Base-by-base conservation (phyloP, 2,888 invertebrate genomes). In the Microctonus hyperodae region DNA sequence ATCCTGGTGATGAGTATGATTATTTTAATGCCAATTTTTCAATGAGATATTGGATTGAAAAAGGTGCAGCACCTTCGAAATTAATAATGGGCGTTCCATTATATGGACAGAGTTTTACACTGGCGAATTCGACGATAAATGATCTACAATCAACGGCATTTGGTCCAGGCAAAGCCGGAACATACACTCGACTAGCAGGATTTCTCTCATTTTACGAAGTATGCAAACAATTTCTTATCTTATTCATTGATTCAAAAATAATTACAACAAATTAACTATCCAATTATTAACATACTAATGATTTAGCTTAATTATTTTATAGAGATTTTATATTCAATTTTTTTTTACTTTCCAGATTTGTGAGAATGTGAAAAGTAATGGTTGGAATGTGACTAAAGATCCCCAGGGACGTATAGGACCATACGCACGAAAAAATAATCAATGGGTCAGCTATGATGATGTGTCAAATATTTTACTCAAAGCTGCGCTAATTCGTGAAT, bases 381-480 rank as follows among this genome's bases (percentile, higher is more conserved):
- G 90, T 9, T 94, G 93, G 92, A 89, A 88, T 10, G 90, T 94
- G 0, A 90, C 93, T 0, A 88, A 92, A 78, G 94, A 95, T 80
- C 88, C 90, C 6, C 83, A 89, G 63, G 87, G 89, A 31, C 87
- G 93, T 31, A 92, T 95, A 88, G 95, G 95, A 11, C 95, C 95
- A 0, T 94, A 91, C 75, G 93, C 95, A 0, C 91, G 90, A 77
- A 91, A 91, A 76, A 94, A 90, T 61, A 90, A 92, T 78, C 95
- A 96, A 81, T 96, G 95, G 95, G 94, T 95, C 31, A 92, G 93
- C 0, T 96, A 88, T 76, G 95, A 96, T 79, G 95, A 95, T 78
- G 86, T 80, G 1, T 79, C 81, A 1, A 68, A 74, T 33, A 55
- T 77, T 13, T 50, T 61, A 3, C 70, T 65, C 50, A 77, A 77